A percentile compares a stretch with the other conserved stretches of the same genome.
These are phyloP conservation scores for Myiozetetes cayanensis DNA, from an alignment of 2,113 vertebrate species.

Conservation along the genomic window DNA sequence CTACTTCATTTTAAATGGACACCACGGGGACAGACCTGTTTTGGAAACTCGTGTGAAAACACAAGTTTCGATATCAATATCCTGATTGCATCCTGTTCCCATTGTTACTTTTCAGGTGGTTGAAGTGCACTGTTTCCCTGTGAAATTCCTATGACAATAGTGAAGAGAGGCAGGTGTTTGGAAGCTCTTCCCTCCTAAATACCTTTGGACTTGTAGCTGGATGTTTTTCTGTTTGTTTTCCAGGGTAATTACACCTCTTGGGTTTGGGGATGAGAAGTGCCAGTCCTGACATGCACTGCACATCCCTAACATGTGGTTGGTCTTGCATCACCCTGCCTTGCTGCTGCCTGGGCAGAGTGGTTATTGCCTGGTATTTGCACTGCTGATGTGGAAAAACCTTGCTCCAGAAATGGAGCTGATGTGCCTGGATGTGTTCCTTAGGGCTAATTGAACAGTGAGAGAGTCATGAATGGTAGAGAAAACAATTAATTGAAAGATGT, in stretches of 20 bases:
- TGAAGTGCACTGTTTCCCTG: slow-evolving; percentile 2
- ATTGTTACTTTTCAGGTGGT: slow-evolving; percentile 44
- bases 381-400: background rate
- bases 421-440: background rate
- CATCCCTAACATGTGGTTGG: background rate
- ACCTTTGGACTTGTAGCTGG: background rate
- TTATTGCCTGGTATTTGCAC: background rate
- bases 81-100: slow-evolving; percentile 24
- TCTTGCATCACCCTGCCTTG: background rate
- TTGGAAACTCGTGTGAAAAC: slow-evolving; percentile 35
- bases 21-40: slow-evolving; percentile 6
- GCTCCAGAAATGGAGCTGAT: background rate
- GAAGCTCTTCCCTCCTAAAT: background rate
- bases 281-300: background rate
- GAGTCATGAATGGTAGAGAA: background rate
- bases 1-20: slow-evolving; percentile 24
- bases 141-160: slow-evolving; percentile 40
- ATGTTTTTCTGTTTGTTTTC: background rate
- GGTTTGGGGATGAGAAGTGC: background rate
- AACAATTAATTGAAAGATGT: background rate
- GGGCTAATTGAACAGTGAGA: background rate
- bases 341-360: background rate
- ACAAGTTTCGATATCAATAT: background rate
- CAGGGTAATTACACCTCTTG: background rate
- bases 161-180: slow-evolving; percentile 28